phyloP scores from a whole-genome alignment of 2,888 invertebrate species.

The Mythimna vitellina region DNA sequence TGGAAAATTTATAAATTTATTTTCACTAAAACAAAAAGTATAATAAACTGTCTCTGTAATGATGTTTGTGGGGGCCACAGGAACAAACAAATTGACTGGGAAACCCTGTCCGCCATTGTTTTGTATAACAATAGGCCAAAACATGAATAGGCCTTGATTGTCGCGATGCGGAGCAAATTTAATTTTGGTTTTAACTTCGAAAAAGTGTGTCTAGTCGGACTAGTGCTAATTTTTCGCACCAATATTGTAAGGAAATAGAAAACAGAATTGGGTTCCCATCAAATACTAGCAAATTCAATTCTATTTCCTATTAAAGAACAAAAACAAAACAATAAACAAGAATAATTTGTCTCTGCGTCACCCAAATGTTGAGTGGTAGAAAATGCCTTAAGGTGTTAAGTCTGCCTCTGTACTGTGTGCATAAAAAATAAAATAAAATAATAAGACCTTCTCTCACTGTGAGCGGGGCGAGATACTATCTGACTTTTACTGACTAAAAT shows the following conservation, averaged over 20 bases:
- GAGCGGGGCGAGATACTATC: no score
- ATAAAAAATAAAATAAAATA: no score
- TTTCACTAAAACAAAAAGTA: conserved; percentile 43
- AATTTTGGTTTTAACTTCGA: conserved; percentile 62
- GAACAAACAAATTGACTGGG: conserved; percentile 71
- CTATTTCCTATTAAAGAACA: background rate
- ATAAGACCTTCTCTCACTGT: no score
- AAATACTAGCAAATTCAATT: background rate
- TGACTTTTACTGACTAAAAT: no score
- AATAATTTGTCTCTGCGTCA: no score
- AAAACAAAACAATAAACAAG: no score
- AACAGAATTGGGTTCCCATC: background rate
- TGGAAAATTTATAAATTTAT: conserved; percentile 34
- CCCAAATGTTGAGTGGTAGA: no score
- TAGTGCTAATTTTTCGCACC: conserved; percentile 34
- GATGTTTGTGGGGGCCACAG: conserved; percentile 62
- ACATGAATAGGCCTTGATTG: conserved; percentile 74
- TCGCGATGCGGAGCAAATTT: conserved; percentile 66
- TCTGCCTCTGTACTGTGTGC: no score
- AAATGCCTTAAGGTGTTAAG: no score
- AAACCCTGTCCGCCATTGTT: conserved; percentile 69
- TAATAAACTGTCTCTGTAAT: conserved; percentile 62
- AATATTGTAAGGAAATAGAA: background rate
- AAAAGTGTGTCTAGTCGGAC: conserved; percentile 24
- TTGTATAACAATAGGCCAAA: conserved; percentile 65